These are phyloP conservation scores for Protonibea diacanthus DNA, from an alignment of 2,797 vertebrate species.

Conservation along the genomic window DNA sequence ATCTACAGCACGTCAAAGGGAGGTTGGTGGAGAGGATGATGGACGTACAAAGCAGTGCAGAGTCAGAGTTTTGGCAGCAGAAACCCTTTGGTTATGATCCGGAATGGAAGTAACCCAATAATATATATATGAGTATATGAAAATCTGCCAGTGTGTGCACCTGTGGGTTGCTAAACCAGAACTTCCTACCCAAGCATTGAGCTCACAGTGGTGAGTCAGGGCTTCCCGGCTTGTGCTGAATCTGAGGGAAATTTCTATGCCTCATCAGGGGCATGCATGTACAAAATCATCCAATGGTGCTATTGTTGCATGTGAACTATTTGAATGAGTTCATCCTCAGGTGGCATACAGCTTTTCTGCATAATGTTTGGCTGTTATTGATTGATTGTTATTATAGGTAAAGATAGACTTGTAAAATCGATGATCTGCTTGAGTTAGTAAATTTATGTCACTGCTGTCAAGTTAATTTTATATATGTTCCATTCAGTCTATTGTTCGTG, in stretches of 20 bases:
- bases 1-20: too few relatives aligned
- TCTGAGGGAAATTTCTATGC: too few relatives aligned
- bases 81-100: background rate
- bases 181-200: too few relatives aligned
- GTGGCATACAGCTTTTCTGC: background rate
- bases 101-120: background rate
- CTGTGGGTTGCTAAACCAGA: too few relatives aligned
- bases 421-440: background rate
- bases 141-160: too few relatives aligned
- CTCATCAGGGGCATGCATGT: too few relatives aligned
- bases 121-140: too few relatives aligned
- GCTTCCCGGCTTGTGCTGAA: too few relatives aligned
- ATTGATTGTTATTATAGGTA: background rate
- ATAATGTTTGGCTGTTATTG: background rate
- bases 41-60: too few relatives aligned
- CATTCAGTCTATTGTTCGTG: conserved; percentile 6
- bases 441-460: background rate
- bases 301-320: background rate
- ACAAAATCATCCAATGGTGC: too few relatives aligned
- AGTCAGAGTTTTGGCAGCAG: background rate
- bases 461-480: background rate
- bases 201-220: too few relatives aligned
- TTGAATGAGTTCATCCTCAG: background rate
- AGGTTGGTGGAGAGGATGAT: too few relatives aligned
- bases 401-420: conserved; percentile 28